phyloP scores from a whole-genome alignment of 2,797 vertebrate species.

The Cheirogaleus major region DNA sequence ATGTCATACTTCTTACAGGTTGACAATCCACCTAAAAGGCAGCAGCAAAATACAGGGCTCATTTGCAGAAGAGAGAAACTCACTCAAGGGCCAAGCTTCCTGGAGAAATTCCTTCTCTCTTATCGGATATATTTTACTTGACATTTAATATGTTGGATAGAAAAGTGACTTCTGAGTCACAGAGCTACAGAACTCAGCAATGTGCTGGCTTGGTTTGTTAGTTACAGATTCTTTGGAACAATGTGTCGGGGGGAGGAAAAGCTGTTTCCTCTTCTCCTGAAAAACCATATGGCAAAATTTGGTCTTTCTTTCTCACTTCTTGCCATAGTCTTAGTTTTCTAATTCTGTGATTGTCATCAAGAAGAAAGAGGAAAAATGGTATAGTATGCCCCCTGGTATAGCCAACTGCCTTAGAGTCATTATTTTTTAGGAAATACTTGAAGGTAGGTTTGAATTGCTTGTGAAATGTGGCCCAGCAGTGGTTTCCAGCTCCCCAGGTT shows the following conservation, averaged over 20 bases:
- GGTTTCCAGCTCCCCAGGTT: neutral
- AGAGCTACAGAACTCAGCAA: slow-evolving; percentile 44
- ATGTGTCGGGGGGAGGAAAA: neutral
- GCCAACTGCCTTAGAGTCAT: slow-evolving; percentile 3
- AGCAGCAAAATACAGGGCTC: neutral
- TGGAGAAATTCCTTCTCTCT: slow-evolving; percentile 12
- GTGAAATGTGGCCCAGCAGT: slow-evolving; percentile 16
- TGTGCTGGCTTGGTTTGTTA: slow-evolving; percentile 60
- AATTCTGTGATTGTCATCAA: neutral
- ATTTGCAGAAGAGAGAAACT: neutral
- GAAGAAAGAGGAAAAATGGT: neutral
- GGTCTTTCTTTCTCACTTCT: slow-evolving; percentile 40
- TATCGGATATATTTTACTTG: slow-evolving; percentile 58
- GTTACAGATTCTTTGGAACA: slow-evolving; percentile 59
- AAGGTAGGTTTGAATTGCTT: neutral
- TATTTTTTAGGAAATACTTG: slow-evolving; percentile 24
- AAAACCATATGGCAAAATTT: slow-evolving; percentile 63
- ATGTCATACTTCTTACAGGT: neutral
- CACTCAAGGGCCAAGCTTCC: neutral
- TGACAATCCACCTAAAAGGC: neutral
- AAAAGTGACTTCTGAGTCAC: slow-evolving; percentile 70
- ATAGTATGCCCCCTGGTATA: neutral
- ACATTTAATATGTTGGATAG: slow-evolving; percentile 71
- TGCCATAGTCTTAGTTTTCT: neutral
- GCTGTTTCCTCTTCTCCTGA: slow-evolving; percentile 66